A percentile compares a stretch with the other conserved stretches of the same genome.
These are phyloP conservation scores for Spatula versicolor DNA, from an alignment of 2,797 vertebrate species.

Conservation along the genomic window DNA sequence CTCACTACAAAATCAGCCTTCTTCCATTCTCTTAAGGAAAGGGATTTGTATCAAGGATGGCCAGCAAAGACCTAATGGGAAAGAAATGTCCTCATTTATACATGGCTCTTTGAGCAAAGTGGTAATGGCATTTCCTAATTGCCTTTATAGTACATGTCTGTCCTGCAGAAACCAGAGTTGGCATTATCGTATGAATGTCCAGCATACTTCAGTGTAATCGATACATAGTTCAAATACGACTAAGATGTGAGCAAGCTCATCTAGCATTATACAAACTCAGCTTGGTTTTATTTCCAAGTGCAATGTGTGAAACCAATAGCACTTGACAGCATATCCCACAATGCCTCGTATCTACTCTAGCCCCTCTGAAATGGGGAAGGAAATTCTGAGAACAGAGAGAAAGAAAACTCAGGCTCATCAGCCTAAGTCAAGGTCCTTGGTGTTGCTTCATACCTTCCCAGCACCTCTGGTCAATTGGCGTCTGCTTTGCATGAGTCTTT, in stretches of 20 bases:
- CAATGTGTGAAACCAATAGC: neutral
- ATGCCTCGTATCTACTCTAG: neutral
- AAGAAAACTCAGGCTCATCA: slow-evolving; percentile 34
- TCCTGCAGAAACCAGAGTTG: neutral
- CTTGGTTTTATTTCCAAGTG: slow-evolving; percentile 19
- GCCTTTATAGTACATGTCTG: neutral
- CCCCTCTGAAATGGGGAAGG: neutral
- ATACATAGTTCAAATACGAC: neutral
- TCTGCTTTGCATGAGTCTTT: neutral
- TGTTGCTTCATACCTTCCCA: slow-evolving; percentile 49
- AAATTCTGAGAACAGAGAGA: neutral
- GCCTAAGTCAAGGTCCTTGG: slow-evolving; percentile 65
- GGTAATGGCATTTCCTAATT: neutral
- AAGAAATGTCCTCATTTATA: neutral
- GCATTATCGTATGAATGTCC: neutral
- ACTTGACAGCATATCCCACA: neutral
- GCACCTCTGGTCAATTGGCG: slow-evolving; percentile 66
- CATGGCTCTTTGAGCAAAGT: neutral
- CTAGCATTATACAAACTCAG: neutral
- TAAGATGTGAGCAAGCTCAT: slow-evolving; percentile 16
- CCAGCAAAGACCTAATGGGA: neutral
- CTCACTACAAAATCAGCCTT: neutral
- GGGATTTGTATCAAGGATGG: neutral
- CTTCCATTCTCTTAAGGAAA: neutral
- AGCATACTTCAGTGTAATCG: slow-evolving; percentile 13